phyloP scores from a whole-genome alignment of 2,797 vertebrate genomes.

The Spinibarbus caldwelli region DNA sequence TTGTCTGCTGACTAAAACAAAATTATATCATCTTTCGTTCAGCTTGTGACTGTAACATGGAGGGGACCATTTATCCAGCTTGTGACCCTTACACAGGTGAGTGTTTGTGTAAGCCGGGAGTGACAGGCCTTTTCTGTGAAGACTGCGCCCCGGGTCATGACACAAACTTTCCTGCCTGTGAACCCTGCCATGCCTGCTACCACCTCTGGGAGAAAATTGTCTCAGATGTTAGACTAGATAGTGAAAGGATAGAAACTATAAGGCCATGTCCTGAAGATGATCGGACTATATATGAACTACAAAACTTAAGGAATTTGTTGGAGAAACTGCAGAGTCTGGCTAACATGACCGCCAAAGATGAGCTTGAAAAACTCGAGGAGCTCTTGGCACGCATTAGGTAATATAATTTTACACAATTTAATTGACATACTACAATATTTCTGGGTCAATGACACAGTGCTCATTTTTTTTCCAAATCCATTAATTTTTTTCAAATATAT shows the following conservation, averaged over 20 bases:
- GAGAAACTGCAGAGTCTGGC: slow-evolving; percentile 71
- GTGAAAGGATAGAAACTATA: slow-evolving; percentile 63
- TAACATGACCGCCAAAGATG: slow-evolving; percentile 68
- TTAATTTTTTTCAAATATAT: background rate
- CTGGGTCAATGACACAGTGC: background rate
- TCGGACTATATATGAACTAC: slow-evolving; percentile 54
- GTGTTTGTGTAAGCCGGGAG: slow-evolving; percentile 79
- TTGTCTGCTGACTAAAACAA: too few relatives aligned
- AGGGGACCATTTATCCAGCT: too few relatives aligned
- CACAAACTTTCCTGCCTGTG: slow-evolving; percentile 81
- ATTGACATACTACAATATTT: background rate
- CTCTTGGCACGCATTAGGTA: slow-evolving; percentile 74
- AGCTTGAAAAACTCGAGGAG: slow-evolving; percentile 73
- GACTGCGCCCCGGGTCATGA: slow-evolving; percentile 74
- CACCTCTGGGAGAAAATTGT: slow-evolving; percentile 75
- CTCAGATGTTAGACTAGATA: slow-evolving; percentile 69
- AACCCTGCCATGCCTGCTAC: slow-evolving; percentile 82
- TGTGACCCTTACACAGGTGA: slow-evolving; percentile 72
- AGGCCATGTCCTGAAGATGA: slow-evolving; percentile 47
- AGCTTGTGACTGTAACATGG: too few relatives aligned
- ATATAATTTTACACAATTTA: slow-evolving; percentile 20
- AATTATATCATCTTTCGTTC: too few relatives aligned
- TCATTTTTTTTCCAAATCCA: background rate
- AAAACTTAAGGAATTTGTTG: slow-evolving; percentile 73
- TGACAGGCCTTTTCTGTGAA: slow-evolving; percentile 81